phyloP scores from a whole-genome alignment of 2,113 vertebrate species.

The Tragelaphus strepsiceros region DNA sequence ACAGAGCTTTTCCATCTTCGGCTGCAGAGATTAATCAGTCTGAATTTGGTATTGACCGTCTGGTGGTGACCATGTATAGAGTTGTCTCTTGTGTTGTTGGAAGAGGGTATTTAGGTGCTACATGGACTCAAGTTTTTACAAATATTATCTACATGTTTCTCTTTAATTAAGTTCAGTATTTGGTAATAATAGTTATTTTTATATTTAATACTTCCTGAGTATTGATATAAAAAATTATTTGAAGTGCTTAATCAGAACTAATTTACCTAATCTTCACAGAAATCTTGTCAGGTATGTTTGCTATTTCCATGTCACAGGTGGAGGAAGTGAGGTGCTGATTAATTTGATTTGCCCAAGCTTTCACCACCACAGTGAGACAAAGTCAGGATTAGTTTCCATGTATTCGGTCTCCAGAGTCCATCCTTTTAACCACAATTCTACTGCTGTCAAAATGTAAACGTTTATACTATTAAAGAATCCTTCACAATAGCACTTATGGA shows the following conservation, averaged over 20 bases:
- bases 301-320: neutral
- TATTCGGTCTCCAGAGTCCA: neutral
- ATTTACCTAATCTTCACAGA: neutral
- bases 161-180: neutral
- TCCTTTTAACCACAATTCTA: neutral
- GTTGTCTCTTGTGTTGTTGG: neutral
- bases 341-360: neutral
- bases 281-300: neutral
- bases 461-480: constrained; percentile 14
- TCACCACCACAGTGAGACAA: neutral
- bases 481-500: neutral
- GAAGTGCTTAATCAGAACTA: neutral
- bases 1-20: neutral
- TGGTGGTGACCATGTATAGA: neutral
- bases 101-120: neutral
- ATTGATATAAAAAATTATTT: neutral
- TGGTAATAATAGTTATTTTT: neutral
- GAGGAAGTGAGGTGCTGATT: neutral
- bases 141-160: neutral
- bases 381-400: neutral
- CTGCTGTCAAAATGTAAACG: neutral
- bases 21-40: neutral
- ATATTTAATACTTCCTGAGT: neutral
- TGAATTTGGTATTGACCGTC: neutral
- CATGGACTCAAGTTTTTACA: neutral